Percentiles rank a stretch among this genome's conserved stretches.
Evolutionary conservation across 2,888 invertebrate genomes (phyloP).

Genomic region (Lithophane ornitopus): DNA sequence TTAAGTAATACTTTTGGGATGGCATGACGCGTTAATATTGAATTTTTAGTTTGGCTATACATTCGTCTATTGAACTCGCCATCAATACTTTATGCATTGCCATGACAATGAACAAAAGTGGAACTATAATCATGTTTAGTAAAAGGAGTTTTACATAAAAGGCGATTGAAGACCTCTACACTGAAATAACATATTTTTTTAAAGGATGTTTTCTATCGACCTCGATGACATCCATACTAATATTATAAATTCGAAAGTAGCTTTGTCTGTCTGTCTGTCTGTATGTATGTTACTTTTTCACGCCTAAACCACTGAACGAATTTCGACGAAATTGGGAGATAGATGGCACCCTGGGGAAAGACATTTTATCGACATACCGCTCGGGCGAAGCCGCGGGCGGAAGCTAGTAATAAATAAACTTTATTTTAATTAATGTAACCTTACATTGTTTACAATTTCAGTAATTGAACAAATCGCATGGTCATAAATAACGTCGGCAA

Average conservation of each 20-base stretch:
- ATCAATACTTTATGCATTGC: conserved; percentile 11
- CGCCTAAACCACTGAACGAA: too few relatives aligned
- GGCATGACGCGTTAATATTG: conserved; percentile 35
- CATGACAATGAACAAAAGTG: neutral
- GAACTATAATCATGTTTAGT: neutral
- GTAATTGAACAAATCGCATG: conserved; percentile 59
- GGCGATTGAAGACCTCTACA: neutral
- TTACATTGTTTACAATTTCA: conserved; percentile 56
- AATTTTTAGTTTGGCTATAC: neutral
- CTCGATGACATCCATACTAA: neutral
- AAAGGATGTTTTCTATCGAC: conserved; percentile 2
- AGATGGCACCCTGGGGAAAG: too few relatives aligned
- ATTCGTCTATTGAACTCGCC: neutral
- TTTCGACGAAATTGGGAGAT: too few relatives aligned
- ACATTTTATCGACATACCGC: too few relatives aligned
- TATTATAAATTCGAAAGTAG: too few relatives aligned
- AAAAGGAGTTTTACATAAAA: neutral
- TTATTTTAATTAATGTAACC: conserved; percentile 43
- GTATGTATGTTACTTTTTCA: too few relatives aligned
- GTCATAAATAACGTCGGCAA: conserved; percentile 59
- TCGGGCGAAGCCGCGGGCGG: too few relatives aligned
- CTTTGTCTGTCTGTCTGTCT: too few relatives aligned
- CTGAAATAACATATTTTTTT: neutral
- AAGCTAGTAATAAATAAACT: neutral
- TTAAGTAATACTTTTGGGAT: conserved; percentile 33